Base-by-base conservation (phyloP, 2,797 vertebrate species). In the Premnoplex brunnescens region DNA sequence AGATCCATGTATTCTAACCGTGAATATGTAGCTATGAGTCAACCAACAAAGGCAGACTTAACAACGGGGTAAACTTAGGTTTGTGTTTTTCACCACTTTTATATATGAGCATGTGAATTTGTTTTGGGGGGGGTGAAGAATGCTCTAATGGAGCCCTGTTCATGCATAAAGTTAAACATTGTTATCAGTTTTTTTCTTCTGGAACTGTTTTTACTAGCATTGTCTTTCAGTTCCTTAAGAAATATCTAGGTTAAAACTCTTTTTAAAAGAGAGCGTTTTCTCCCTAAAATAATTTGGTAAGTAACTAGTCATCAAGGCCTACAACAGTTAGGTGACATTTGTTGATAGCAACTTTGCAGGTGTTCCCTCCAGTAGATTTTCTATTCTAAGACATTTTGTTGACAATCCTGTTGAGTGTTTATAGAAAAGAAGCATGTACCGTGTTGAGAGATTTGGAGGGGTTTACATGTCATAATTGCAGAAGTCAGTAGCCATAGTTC, bases 221-320 rank as follows among this genome's bases (percentile, higher is more conserved):
- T 66, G 23, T 60, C 37, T 79, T 85, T 36, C 15, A 54, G 30
- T 75, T 94, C 19, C 34, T 46, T 95, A 34, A 81, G 46, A n/a
- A 74, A 28, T 24, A 10, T 82, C 14, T 67, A 48, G 17, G 36
- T 84, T 63, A 67, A 55, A 82, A 71, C 6, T 19, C 52, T n/a
- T 7, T 41, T 18, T 54, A 19, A 10, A 34, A 30, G n/a, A 43
- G 37, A 32, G 28, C 58, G 24, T 7, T 19, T 55, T 64, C 24
- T 60, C 15, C 3, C 14, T 26, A 24, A 62, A 93, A 58, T 55
- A 91, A 43, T 60, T 69, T 19, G 22, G 0, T 67, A 44, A 74
- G 46, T 52, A 43, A 37, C 32, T 41, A 51, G 39, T 10, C 19
- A 28, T 62, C 11, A 30, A 24, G 54, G 36, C 52, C 37, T 92